Conservation (phyloP, 1,140 invertebrate species). For the Dysdera silvatica region DNA sequence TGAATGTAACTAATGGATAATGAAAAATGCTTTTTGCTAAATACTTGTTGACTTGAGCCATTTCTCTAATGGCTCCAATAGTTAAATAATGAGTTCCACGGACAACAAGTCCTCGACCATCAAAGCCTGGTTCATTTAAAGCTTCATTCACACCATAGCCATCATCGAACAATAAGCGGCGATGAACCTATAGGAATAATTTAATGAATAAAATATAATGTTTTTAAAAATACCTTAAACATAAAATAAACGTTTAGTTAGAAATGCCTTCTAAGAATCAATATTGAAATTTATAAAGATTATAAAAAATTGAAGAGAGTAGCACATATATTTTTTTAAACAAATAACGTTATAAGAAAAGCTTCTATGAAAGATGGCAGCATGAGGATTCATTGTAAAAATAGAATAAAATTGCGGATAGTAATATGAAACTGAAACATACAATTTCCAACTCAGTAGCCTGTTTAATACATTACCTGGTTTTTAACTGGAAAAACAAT, state of each 20-base stretch:
- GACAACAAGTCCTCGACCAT: constrained; percentile 65
- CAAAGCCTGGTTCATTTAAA: constrained; percentile 68
- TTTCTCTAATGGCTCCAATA: constrained; percentile 37
- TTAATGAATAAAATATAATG: background rate
- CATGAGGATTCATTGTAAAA: too few relatives aligned
- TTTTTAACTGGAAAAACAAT: too few relatives aligned
- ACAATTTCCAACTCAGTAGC: too few relatives aligned
- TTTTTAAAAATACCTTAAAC: background rate
- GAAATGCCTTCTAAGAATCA: background rate
- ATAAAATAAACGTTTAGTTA: background rate
- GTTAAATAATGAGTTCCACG: constrained; percentile 59
- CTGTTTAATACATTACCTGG: too few relatives aligned
- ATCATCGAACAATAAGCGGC: constrained; percentile 78
- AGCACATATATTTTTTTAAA: background rate
- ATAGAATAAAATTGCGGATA: too few relatives aligned
- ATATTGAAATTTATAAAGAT: background rate
- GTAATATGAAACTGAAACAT: too few relatives aligned
- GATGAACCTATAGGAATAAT: constrained; percentile 54
- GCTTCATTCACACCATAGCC: constrained; percentile 86
- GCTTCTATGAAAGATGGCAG: too few relatives aligned
- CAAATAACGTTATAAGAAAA: too few relatives aligned
- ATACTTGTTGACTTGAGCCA: constrained; percentile 1
- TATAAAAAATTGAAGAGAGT: background rate
- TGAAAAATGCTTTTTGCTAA: constrained; percentile 14
- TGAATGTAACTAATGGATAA: constrained; percentile 7